Percentiles rank a stretch among this genome's conserved stretches.
phyloP scores from a whole-genome alignment of 2,113 vertebrate genomes.

The Boleophthalmus pectinirostris region DNA sequence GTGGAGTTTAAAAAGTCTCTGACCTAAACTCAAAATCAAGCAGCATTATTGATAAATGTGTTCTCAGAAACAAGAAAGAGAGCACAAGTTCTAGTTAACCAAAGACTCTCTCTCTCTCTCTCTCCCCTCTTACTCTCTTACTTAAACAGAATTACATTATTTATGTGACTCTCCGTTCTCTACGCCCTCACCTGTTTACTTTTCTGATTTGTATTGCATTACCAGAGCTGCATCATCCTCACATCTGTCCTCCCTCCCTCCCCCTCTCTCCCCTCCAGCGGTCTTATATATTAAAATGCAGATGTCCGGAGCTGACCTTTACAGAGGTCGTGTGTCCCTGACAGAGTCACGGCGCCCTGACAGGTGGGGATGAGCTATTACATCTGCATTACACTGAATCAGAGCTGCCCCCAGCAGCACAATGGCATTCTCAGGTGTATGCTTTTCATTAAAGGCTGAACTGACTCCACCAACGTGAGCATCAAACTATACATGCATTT shows the following conservation, averaged over 20 bases:
- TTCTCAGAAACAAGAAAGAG: neutral
- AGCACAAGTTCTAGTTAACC: neutral
- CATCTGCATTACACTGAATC: slow-evolving; percentile 21
- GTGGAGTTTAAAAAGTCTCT: neutral
- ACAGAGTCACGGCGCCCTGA: slow-evolving; percentile 25
- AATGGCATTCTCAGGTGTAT: slow-evolving; percentile 6
- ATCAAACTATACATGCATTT: neutral
- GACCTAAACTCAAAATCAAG: neutral
- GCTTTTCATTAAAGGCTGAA: slow-evolving; percentile 44
- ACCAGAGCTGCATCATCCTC: too few species aligned
- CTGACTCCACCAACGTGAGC: slow-evolving; percentile 3
- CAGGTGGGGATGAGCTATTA: slow-evolving; percentile 35
- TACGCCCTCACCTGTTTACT: too few species aligned
- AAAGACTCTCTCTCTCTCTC: neutral
- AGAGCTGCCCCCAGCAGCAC: slow-evolving; percentile 27
- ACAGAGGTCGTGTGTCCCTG: slow-evolving; percentile 34
- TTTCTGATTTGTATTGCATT: too few species aligned
- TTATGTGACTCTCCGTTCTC: too few species aligned
- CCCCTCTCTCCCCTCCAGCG: neutral
- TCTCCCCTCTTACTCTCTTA: too few species aligned
- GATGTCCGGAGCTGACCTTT: slow-evolving; percentile 31
- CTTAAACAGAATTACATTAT: too few species aligned
- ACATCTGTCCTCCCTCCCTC: neutral
- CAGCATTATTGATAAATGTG: slow-evolving; percentile 5
- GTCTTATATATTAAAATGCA: slow-evolving; percentile 23